phyloP scores from a whole-genome alignment of 2,888 invertebrate genomes.

The Papilio demoleus region DNA sequence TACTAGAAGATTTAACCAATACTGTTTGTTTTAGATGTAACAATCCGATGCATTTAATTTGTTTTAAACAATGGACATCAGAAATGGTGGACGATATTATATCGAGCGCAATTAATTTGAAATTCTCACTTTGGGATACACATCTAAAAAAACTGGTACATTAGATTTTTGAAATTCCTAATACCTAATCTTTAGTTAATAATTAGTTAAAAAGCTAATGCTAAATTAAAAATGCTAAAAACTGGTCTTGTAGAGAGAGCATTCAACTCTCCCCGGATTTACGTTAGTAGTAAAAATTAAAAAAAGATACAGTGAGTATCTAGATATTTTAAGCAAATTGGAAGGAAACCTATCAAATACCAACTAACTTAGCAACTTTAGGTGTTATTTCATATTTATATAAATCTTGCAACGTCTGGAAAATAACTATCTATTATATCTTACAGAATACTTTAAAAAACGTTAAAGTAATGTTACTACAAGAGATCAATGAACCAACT shows the following conservation, averaged over 20 bases:
- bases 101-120: constrained; percentile 64
- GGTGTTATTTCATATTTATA: no score
- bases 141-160: constrained; percentile 62
- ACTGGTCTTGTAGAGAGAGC: no score
- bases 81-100: constrained; percentile 62
- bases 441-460: constrained; percentile 63
- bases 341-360: no score
- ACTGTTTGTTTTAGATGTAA: constrained; percentile 32
- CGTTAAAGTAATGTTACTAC: constrained; percentile 69
- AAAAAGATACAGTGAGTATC: no score
- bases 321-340: no score
- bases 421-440: no score
- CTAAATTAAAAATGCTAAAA: no score
- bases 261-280: no score
- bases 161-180: background rate
- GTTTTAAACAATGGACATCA: constrained; percentile 71
- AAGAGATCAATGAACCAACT: constrained; percentile 70
- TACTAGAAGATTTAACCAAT: background rate
- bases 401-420: no score
- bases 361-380: no score
- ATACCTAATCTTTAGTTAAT: background rate
- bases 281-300: no score
- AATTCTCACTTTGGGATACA: constrained; percentile 55
- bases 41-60: constrained; percentile 64
- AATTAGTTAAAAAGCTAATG: no score